phyloP scores from a whole-genome alignment of 2,113 vertebrate genomes.

The Ahaetulla prasina region DNA sequence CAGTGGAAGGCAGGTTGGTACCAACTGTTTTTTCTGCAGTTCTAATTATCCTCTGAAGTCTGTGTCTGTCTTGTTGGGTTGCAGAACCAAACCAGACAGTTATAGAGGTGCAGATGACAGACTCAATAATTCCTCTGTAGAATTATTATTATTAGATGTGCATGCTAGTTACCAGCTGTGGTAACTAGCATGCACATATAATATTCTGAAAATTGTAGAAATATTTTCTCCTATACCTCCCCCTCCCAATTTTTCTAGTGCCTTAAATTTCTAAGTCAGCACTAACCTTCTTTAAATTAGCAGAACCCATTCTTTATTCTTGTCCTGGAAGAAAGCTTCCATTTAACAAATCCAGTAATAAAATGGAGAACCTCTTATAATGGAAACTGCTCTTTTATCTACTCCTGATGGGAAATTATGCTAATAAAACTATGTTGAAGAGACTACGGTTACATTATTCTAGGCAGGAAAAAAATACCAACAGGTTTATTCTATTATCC shows the following conservation, averaged over 20 bases:
- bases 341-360: not conserved
- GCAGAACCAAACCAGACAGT: too few species aligned
- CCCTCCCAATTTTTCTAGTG: not conserved
- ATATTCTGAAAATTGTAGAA: not conserved
- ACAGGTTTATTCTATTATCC: not conserved
- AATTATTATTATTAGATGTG: too few species aligned
- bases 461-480: not conserved
- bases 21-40: too few species aligned
- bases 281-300: not conserved
- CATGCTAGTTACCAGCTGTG: too few species aligned
- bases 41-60: too few species aligned
- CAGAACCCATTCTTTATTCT: not conserved
- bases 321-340: not conserved
- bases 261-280: not conserved
- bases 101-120: too few species aligned
- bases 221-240: not conserved
- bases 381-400: not conserved
- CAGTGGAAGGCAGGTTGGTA: too few species aligned
- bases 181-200: not conserved
- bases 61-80: too few species aligned
- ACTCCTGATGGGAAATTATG: not conserved
- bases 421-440: not conserved
- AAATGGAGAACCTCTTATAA: not conserved
- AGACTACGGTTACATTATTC: not conserved
- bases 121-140: too few species aligned